These are phyloP conservation scores for Petroica traversi DNA, from an alignment of 2,113 vertebrate genomes.

Conservation along the genomic window DNA sequence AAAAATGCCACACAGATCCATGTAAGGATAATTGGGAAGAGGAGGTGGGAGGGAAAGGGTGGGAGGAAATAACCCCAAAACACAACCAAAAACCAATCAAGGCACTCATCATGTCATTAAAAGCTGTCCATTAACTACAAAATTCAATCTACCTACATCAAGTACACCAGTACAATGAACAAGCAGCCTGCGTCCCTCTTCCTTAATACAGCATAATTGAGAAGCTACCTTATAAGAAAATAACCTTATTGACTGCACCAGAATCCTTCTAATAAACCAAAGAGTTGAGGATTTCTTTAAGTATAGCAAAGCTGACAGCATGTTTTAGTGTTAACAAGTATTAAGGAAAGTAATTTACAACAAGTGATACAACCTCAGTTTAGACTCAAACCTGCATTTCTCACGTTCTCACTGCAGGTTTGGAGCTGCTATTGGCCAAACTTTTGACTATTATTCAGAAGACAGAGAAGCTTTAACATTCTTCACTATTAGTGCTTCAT, in stretches of 20 bases:
- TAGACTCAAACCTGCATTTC: slow-evolving; percentile 51
- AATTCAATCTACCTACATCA: slow-evolving; percentile 18
- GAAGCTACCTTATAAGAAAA: slow-evolving; percentile 17
- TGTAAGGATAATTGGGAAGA: slow-evolving; percentile 39
- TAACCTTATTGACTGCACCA: slow-evolving; percentile 19
- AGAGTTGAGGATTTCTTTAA: slow-evolving; percentile 26
- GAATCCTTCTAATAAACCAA: slow-evolving; percentile 35
- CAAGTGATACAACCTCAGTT: slow-evolving; percentile 35
- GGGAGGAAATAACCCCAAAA: neutral
- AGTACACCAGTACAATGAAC: neutral
- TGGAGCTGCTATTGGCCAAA: slow-evolving; percentile 31
- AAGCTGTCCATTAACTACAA: neutral
- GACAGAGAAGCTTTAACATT: slow-evolving; percentile 60
- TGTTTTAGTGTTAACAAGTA: slow-evolving; percentile 5
- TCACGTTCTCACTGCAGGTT: slow-evolving; percentile 54
- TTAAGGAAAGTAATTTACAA: slow-evolving; percentile 27
- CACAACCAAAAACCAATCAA: slow-evolving; percentile 26
- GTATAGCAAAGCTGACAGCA: slow-evolving; percentile 31
- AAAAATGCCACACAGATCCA: slow-evolving; percentile 68
- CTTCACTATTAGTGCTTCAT: slow-evolving; percentile 54
- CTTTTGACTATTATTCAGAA: slow-evolving; percentile 47
- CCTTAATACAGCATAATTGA: neutral
- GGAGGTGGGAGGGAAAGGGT: neutral
- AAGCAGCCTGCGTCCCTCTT: slow-evolving; percentile 24
- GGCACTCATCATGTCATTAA: neutral